phyloP scores from a whole-genome alignment of 2,797 vertebrate species.

The Chanos chanos region DNA sequence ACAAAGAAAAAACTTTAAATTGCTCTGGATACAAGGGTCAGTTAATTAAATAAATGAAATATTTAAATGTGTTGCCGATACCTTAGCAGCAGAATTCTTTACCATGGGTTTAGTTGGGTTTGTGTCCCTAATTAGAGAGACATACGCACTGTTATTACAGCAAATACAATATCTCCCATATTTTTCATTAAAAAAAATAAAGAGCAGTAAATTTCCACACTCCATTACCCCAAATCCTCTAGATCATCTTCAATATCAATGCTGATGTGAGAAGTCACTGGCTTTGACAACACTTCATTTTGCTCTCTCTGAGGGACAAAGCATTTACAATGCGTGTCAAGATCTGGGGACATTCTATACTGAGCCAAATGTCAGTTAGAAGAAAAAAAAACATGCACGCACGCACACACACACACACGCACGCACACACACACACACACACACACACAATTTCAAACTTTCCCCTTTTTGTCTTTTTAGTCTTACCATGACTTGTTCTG shows the following conservation, averaged over 20 bases:
- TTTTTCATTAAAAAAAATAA: background rate
- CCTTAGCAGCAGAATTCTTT: conserved; percentile 52
- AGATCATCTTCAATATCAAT: conserved; percentile 58
- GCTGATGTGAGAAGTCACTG: conserved; percentile 64
- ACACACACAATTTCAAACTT: background rate
- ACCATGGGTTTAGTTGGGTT: conserved; percentile 12
- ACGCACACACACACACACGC: too few relatives aligned
- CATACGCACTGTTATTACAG: too few relatives aligned
- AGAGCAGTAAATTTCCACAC: background rate
- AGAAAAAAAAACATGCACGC: too few relatives aligned
- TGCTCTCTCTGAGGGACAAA: conserved; percentile 70
- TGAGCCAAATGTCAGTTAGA: too few relatives aligned
- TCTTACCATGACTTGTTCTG: conserved; percentile 87
- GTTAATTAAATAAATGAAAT: background rate
- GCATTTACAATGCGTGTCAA: background rate
- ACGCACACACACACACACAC: too few relatives aligned
- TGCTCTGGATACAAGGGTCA: background rate
- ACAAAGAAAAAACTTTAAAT: background rate
- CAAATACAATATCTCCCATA: background rate
- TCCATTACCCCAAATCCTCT: conserved; percentile 65
- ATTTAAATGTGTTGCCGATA: conserved; percentile 34
- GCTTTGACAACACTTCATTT: conserved; percentile 71
- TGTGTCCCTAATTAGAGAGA: conserved; percentile 41
- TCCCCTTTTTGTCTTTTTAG: background rate
- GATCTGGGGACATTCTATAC: too few relatives aligned